Base-by-base conservation (phyloP, 2,888 invertebrate genomes). In the Tupiocoris notatus region DNA sequence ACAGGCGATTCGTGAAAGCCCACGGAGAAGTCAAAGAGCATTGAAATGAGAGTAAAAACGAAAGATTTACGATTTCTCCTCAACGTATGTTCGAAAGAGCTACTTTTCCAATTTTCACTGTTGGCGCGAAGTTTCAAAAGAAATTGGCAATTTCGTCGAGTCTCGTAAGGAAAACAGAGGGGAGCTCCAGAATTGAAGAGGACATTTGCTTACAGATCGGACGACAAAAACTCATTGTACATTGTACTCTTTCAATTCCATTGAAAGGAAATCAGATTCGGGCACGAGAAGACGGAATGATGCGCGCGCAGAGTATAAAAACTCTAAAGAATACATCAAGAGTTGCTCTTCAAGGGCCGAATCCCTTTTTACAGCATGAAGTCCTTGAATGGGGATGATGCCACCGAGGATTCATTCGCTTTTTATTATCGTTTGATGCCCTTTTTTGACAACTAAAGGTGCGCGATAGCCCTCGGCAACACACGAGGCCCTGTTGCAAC, bases 261-360 rank as follows among this genome's bases (percentile, higher is more conserved):
- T 39, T 39, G 6, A 39, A 12, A 12, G 39, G 39, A 39, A 39
- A 65, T 65, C 39, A 65, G 65, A 65, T 65, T 65, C 65, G 25
- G 65, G 65, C 65, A 65, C 65, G 65, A 65, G 65, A 25, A 65
- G 23, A 25, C 25, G n/a, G 63, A 63, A 63, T 39, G 39, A 65
- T 17, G 65, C 25, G 65, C 39, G 12, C 39, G 39, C 39, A 39
- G 39, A 39, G 39, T 12, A 39, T 39, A 12, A 39, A 39, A 39
- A 39, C 39, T 12, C 39, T 3, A 7, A 39, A 39, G 39, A 39
- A 39, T 39, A 39, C 39, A 39, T 7, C 39, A 39, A 39, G 39
- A 39, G 39, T 39, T 39, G 39, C 39, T 39, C 12, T 39, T 39
- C 39, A 39, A 39, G 39, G 39, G 39, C 12, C 12, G 39, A 39